Evolutionary conservation across 1,140 invertebrate genomes (phyloP).

Genomic region (Charaxes varanes): DNA sequence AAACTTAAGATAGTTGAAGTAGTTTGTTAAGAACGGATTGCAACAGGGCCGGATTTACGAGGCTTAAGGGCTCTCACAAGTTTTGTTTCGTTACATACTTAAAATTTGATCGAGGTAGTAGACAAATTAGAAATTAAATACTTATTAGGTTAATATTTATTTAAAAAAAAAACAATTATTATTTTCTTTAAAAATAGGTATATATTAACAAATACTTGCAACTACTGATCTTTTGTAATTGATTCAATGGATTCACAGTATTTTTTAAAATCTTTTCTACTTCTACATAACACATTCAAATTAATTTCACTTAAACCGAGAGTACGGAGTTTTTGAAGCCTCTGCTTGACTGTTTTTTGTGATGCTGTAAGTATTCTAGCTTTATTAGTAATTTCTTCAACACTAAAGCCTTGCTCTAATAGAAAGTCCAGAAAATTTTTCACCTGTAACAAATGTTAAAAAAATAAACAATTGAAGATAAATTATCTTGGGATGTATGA

Average conservation of each 20-base stretch:
- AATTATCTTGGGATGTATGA: no score
- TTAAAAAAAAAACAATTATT: no score
- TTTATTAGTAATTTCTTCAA: slow-evolving; percentile 55
- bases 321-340: slow-evolving; percentile 45
- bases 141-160: no score
- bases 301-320: slow-evolving; percentile 52
- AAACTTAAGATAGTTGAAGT: no score
- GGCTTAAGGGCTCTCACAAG: no score
- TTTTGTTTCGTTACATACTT: no score
- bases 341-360: slow-evolving; percentile 52
- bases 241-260: slow-evolving; percentile 49
- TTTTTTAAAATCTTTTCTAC: slow-evolving; percentile 61
- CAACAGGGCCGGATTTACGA: no score
- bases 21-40: no score
- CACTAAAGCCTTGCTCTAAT: slow-evolving; percentile 49
- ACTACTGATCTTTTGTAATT: slow-evolving; percentile 11
- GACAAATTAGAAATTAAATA: no score
- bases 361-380: slow-evolving; percentile 58
- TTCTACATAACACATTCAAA: slow-evolving; percentile 64
- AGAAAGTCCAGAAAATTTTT: slow-evolving; percentile 63
- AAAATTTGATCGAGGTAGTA: no score
- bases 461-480: no score
- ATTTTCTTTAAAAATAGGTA: no score
- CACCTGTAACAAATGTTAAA: slow-evolving; percentile 55
- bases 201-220: not conserved